Base-by-base conservation (phyloP, 2,888 invertebrate genomes). In the Drosophila anceps region DNA sequence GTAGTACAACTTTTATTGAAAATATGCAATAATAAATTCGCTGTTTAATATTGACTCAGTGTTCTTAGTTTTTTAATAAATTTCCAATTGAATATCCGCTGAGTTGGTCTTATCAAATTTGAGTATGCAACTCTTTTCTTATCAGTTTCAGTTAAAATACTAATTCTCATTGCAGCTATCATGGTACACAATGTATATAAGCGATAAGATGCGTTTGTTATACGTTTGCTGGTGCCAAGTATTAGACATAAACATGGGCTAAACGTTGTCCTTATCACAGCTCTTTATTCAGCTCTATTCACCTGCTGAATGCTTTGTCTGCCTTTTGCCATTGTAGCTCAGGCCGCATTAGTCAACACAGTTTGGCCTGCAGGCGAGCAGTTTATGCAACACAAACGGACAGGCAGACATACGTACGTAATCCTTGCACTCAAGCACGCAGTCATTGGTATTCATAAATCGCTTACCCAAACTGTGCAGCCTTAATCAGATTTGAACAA, bases 401-500 rank as follows among this genome's bases (percentile, higher is more conserved):
- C 6, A 12, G 18, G 29, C 27, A 41, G 12, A 18, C 18, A 27
- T 13, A 44, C 48, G 43, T 13, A 44, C 48, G 43, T 57, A 70
- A 64, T 68, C 72, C 78, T 48, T 59, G 61, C 33, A 44, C 55
- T 54, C 43, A 29, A 10, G 67, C 66, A 62, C 60, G 65, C 20
- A 54, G 27, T 64, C 69, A 55, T 79, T 76, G 80, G 68, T 71
- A 74, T 77, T 73, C 82, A 81, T 84, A 84, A 84, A 84, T 84
- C 79, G 83, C 77, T 84, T 84, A 74, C 61, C 69, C 60, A 69
- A 79, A 69, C 72, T 81, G 31, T 48, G 75, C 84, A 77, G 73
- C 64, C 82, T 81, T 84, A 81, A 83, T 82, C 84, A 79, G 84
- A 83, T 84, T 77, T 84, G 81, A 53, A 70, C 73, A 73, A 72